Conservation (phyloP, 2,888 invertebrate species). For the Calliphora vomitoria region DNA sequence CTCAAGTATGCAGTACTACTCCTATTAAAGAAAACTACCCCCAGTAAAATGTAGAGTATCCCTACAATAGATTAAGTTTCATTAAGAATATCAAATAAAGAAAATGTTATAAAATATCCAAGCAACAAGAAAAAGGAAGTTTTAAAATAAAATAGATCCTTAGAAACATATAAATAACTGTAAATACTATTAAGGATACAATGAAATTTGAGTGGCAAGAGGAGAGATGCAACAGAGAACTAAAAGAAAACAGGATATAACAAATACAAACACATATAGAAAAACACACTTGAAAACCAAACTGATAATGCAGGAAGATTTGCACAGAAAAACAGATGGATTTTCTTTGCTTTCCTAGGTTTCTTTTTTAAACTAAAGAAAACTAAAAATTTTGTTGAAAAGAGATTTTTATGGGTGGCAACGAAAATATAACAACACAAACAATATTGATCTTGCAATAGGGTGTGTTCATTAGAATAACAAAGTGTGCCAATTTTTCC, state of each 20-base stretch:
- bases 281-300: constrained; percentile 40
- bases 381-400: background rate
- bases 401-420: constrained; percentile 13
- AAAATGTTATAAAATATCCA: constrained; percentile 49
- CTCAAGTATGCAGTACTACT: constrained; percentile 2
- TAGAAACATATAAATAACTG: constrained; percentile 48
- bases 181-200: constrained; percentile 55
- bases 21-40: constrained; percentile 43
- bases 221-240: constrained; percentile 17
- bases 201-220: constrained; percentile 58
- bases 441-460: constrained; percentile 47
- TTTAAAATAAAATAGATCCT: constrained; percentile 24
- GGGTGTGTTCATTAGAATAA: constrained; percentile 50
- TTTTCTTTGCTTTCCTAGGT: background rate
- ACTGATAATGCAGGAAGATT: constrained; percentile 22
- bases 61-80: constrained; percentile 58
- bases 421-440: constrained; percentile 3
- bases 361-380: background rate
- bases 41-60: constrained; percentile 5
- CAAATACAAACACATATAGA: constrained; percentile 32
- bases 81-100: constrained; percentile 18
- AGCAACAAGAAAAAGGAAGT: constrained; percentile 47
- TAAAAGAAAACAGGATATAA: constrained; percentile 56
- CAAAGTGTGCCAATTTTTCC: constrained; percentile 69
- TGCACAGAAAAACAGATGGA: constrained; percentile 57